Conservation (phyloP, 2,888 invertebrate genomes). For the Stenchaetothrips biformis region DNA sequence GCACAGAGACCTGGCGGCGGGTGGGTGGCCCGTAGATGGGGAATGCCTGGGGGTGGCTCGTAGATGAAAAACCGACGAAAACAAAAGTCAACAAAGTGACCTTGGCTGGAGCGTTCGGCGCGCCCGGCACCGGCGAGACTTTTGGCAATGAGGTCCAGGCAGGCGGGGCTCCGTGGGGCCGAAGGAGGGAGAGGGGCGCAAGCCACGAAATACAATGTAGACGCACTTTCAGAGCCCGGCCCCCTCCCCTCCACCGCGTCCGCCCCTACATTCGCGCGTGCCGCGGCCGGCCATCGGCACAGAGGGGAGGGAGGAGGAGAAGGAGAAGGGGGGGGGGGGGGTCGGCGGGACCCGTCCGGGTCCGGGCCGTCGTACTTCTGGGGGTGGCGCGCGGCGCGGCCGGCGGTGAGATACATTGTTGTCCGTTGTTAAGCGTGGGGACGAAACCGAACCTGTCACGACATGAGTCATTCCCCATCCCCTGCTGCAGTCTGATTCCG, state of each 20-base stretch:
- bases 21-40: too few species aligned
- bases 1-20: too few species aligned
- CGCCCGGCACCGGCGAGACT: too few species aligned
- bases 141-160: too few species aligned
- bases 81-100: too few species aligned
- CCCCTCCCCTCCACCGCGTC: not conserved
- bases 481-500: too few species aligned
- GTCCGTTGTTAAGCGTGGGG: not conserved
- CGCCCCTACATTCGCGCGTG: not conserved
- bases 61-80: too few species aligned
- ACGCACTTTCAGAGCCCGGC: not conserved
- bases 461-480: too few species aligned
- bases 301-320: not conserved
- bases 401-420: slow-evolving; percentile 2
- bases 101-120: too few species aligned
- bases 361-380: too few species aligned
- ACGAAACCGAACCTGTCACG: not conserved
- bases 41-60: too few species aligned
- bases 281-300: not conserved
- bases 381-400: not conserved
- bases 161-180: not conserved
- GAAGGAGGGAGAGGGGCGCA: not conserved
- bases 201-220: slow-evolving; percentile 8
- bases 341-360: not conserved
- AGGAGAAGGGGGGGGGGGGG: not conserved